phyloP scores from a whole-genome alignment of 2,113 vertebrate species.

The Oncorhynchus gorbuscha region DNA sequence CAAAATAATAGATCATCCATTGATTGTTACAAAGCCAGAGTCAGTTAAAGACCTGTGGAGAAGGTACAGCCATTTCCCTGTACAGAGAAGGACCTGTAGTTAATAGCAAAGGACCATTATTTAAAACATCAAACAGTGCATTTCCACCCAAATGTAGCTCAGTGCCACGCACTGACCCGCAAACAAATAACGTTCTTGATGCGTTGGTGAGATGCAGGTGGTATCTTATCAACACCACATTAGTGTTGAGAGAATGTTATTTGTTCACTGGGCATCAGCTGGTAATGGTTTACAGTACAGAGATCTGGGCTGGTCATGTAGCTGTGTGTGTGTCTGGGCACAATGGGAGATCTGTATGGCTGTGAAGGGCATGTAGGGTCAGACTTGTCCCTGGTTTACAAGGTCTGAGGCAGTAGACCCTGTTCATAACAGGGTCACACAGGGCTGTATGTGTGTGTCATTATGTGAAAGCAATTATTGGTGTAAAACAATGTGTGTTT shows the following conservation, averaged over 20 bases:
- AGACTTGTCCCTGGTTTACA: background rate
- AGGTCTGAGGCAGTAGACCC: background rate
- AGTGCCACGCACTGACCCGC: slow-evolving; percentile 14
- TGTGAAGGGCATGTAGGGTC: background rate
- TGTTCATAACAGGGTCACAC: background rate
- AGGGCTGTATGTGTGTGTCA: background rate
- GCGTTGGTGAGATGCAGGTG: slow-evolving; percentile 14
- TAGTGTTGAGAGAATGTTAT: slow-evolving; percentile 40
- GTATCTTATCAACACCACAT: slow-evolving; percentile 38
- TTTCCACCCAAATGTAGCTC: slow-evolving; percentile 59
- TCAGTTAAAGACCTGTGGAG: slow-evolving; percentile 76
- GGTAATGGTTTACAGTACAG: slow-evolving; percentile 58
- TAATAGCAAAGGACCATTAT: slow-evolving; percentile 50
- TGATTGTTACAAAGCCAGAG: slow-evolving; percentile 54
- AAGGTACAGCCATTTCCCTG: slow-evolving; percentile 71
- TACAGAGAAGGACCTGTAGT: slow-evolving; percentile 53
- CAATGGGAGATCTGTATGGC: background rate
- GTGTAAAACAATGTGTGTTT: background rate
- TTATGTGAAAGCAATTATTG: background rate
- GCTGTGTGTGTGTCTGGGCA: background rate
- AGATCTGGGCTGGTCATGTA: background rate
- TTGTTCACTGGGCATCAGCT: slow-evolving; percentile 29
- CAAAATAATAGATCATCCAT: background rate
- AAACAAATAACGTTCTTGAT: slow-evolving; percentile 15
- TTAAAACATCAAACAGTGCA: slow-evolving; percentile 34